Percentiles rank a stretch among this genome's conserved stretches.
Conservation (phyloP, 2,113 vertebrate genomes). For the Odocoileus virginianus region DNA sequence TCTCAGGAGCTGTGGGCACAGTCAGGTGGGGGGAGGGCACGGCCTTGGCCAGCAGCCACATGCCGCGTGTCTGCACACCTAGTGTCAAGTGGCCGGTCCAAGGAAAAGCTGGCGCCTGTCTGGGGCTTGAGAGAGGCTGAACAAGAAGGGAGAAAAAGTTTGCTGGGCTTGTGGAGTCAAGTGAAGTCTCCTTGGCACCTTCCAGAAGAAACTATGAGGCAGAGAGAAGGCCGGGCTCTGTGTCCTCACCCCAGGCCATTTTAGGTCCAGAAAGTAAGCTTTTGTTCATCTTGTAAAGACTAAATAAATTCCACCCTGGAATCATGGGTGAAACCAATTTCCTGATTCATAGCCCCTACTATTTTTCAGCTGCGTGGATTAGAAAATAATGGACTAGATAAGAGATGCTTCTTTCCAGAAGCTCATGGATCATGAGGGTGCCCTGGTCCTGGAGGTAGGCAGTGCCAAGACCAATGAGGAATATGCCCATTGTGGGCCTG, state of each 20-base stretch:
- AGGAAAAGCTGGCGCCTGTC: background rate
- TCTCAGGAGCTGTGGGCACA: background rate
- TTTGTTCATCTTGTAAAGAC: background rate
- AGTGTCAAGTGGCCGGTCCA: background rate
- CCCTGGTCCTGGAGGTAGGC: background rate
- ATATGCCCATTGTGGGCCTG: background rate
- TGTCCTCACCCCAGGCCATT: background rate
- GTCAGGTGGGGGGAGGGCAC: background rate
- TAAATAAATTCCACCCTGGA: background rate
- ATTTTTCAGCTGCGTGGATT: rapidly evolving
- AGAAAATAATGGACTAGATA: background rate
- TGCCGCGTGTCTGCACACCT: background rate
- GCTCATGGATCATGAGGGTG: background rate
- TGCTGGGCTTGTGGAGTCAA: background rate
- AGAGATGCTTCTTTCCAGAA: background rate
- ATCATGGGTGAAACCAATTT: background rate
- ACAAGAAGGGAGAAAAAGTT: background rate
- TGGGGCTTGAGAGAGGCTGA: background rate
- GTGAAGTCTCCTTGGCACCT: background rate
- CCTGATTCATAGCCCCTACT: background rate
- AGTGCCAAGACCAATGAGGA: background rate
- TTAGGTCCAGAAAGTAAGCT: background rate
- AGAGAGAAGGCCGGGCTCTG: background rate
- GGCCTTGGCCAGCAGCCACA: background rate
- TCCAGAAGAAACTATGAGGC: background rate